Evolutionary conservation across 2,113 vertebrate species (phyloP).

Genomic region (Candoia aspera): DNA sequence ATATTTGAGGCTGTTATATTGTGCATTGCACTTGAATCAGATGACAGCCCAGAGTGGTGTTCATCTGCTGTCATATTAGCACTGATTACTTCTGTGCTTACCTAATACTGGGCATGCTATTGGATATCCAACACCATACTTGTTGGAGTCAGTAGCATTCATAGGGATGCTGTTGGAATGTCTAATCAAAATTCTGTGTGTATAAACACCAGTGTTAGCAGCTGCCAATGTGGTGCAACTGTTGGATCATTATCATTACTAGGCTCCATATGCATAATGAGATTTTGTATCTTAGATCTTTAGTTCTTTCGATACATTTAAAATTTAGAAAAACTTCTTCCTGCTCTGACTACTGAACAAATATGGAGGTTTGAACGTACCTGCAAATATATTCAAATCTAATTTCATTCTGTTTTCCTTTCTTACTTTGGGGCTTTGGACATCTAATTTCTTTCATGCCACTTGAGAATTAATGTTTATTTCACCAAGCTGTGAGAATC

Average conservation of each 20-base stretch:
- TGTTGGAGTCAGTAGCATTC: not conserved
- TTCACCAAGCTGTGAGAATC: constrained; percentile 50
- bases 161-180: not conserved
- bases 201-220: not conserved
- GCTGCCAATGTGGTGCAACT: not conserved
- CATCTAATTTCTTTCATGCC: constrained; percentile 44
- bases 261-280: not conserved
- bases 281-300: constrained; percentile 27
- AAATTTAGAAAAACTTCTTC: constrained; percentile 7
- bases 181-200: not conserved
- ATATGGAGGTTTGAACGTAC: constrained; percentile 32
- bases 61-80: not conserved
- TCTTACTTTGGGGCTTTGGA: constrained; percentile 35
- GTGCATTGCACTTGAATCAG: not conserved
- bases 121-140: not conserved
- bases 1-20: not conserved
- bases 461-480: constrained; percentile 49
- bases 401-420: constrained; percentile 40
- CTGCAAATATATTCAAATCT: constrained; percentile 19
- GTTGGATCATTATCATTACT: not conserved
- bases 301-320: constrained; percentile 37
- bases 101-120: not conserved
- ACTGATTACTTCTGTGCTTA: not conserved
- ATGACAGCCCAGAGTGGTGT: not conserved
- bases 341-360: constrained; percentile 35